phyloP scores from a whole-genome alignment of 2,113 vertebrate species.

The Pseudois nayaur region DNA sequence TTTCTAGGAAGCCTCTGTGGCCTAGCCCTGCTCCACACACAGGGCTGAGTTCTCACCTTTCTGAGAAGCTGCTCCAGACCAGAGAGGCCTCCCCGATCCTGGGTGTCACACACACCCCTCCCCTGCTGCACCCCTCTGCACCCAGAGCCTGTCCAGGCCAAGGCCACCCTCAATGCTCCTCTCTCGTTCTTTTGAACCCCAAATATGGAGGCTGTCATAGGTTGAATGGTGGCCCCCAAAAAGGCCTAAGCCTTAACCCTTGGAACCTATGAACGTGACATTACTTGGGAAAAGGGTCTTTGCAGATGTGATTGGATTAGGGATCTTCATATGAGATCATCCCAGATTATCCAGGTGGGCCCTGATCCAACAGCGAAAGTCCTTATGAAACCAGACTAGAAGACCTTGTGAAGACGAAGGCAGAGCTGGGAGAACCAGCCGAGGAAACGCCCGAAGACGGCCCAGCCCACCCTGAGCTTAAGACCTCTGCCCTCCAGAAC shows the following conservation, averaged over 20 bases:
- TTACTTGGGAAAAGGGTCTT: background rate
- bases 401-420: background rate
- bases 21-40: background rate
- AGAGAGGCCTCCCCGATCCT: background rate
- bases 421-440: background rate
- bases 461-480: background rate
- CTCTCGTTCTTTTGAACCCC: background rate
- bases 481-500: background rate
- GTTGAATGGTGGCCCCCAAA: background rate
- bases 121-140: background rate
- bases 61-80: background rate
- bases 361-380: background rate
- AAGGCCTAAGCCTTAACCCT: background rate
- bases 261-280: background rate
- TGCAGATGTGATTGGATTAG: background rate
- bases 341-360: background rate
- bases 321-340: background rate
- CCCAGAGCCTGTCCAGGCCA: background rate
- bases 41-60: background rate
- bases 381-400: background rate
- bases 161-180: background rate
- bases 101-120: background rate
- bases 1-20: background rate
- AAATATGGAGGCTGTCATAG: background rate
- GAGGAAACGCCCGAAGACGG: rapidly evolving